Evolutionary conservation across 2,888 invertebrate species (phyloP).

Genomic region (Tenthredo amoena): DNA sequence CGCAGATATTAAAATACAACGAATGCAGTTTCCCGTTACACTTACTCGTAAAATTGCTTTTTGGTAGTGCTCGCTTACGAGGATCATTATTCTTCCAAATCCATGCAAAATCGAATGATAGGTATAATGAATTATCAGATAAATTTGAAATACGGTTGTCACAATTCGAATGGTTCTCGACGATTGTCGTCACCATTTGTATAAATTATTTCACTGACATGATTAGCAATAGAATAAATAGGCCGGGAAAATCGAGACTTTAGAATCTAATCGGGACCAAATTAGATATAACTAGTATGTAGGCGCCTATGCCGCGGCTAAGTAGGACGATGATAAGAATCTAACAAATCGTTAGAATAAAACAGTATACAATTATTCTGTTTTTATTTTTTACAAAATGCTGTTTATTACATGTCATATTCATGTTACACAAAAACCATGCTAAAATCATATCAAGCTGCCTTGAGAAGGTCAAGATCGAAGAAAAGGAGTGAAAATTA

Average conservation of each 20-base stretch:
- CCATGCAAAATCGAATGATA: neutral
- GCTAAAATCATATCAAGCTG: neutral
- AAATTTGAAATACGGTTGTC: neutral
- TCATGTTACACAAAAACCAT: neutral
- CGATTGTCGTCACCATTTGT: neutral
- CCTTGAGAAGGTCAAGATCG: neutral
- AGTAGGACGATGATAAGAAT: slow-evolving; percentile 34
- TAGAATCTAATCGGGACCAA: neutral
- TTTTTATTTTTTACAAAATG: slow-evolving; percentile 1
- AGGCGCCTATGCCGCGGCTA: neutral
- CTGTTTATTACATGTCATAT: neutral
- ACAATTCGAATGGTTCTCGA: neutral
- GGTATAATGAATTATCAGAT: neutral
- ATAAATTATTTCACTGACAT: neutral
- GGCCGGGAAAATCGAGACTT: neutral
- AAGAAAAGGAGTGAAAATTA: neutral
- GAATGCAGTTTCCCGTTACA: neutral
- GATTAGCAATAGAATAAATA: neutral
- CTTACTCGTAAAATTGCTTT: neutral
- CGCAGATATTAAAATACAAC: slow-evolving; percentile 1
- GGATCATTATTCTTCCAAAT: neutral
- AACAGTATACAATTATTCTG: neutral
- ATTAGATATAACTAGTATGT: neutral
- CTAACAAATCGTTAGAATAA: slow-evolving; percentile 22
- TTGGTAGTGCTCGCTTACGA: neutral